Evolutionary conservation across 2,888 invertebrate genomes (phyloP).

Genomic region (Tanypteryx hageni): DNA sequence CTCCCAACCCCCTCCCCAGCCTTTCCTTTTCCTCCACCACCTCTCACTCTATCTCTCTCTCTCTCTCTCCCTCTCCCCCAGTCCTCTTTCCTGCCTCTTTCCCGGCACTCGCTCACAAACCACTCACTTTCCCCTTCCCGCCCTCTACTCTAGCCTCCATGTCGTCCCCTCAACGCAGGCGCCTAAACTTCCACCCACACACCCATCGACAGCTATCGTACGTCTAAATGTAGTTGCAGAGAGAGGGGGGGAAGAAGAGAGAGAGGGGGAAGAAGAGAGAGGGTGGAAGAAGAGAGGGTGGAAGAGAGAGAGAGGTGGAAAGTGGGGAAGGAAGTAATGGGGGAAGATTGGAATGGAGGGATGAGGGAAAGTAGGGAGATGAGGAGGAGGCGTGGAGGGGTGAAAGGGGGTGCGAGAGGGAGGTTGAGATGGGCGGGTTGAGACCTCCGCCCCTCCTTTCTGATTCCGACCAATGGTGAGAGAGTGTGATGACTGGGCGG

Average conservation of each 20-base stretch:
- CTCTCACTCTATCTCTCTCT: too few relatives aligned
- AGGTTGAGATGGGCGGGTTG: neutral
- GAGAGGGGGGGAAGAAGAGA: conserved; percentile 34
- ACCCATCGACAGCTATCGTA: neutral
- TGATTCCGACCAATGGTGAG: neutral
- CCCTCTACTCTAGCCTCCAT: neutral
- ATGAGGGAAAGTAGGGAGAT: neutral
- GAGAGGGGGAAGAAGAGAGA: too few relatives aligned
- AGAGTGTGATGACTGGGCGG: neutral
- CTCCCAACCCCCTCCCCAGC: neutral
- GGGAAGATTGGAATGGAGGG: neutral
- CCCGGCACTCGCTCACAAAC: neutral
- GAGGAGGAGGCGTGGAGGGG: neutral
- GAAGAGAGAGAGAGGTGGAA: neutral
- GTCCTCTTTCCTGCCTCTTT: neutral
- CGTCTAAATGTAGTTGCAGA: neutral
- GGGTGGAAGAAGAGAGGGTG: neutral
- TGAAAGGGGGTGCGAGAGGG: neutral
- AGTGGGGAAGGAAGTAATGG: neutral
- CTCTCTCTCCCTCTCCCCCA: neutral
- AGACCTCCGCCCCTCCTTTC: neutral
- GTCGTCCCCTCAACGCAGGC: neutral
- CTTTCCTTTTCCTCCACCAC: too few relatives aligned
- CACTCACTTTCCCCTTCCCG: conserved; percentile 23
- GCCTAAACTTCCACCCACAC: neutral